A percentile compares a stretch with the other conserved stretches of the same genome.
Conservation (phyloP, 2,113 vertebrate species). For the Caranx melampygus region DNA sequence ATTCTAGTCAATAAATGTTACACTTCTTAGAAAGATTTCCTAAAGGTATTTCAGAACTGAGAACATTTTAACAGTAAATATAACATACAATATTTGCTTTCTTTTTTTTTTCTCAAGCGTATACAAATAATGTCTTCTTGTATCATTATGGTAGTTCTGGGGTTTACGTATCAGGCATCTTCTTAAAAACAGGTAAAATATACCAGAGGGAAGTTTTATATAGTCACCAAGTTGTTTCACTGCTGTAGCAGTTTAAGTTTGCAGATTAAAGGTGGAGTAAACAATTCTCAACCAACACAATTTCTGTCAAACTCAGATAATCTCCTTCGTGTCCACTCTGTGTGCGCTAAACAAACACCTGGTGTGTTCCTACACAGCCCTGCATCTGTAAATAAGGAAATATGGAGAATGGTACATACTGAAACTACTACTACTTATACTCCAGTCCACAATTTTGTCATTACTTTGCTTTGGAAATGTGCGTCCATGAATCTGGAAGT, state of each 20-base stretch:
- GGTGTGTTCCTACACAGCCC: too few relatives aligned
- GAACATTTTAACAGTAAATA: not conserved
- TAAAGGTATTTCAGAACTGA: not conserved
- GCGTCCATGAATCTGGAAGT: too few relatives aligned
- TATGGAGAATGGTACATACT: too few relatives aligned
- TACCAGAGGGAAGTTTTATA: not conserved
- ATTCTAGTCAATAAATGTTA: not conserved
- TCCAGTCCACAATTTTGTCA: too few relatives aligned
- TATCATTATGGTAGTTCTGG: constrained; percentile 1
- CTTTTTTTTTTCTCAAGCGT: not conserved
- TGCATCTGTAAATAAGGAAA: too few relatives aligned
- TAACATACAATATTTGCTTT: not conserved
- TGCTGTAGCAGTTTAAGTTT: not conserved
- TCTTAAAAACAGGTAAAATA: not conserved
- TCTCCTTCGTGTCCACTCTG: too few relatives aligned
- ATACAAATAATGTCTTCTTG: constrained; percentile 6
- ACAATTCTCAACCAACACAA: too few relatives aligned
- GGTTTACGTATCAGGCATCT: not conserved
- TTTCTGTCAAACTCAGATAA: too few relatives aligned
- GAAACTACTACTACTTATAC: too few relatives aligned
- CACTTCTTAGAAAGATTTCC: not conserved
- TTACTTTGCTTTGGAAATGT: too few relatives aligned
- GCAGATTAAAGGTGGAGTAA: too few relatives aligned
- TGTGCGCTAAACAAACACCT: too few relatives aligned
- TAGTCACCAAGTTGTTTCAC: not conserved